These are phyloP conservation scores for Agrypnus murinus DNA, from an alignment of 2,888 invertebrate species.

Conservation along the genomic window DNA sequence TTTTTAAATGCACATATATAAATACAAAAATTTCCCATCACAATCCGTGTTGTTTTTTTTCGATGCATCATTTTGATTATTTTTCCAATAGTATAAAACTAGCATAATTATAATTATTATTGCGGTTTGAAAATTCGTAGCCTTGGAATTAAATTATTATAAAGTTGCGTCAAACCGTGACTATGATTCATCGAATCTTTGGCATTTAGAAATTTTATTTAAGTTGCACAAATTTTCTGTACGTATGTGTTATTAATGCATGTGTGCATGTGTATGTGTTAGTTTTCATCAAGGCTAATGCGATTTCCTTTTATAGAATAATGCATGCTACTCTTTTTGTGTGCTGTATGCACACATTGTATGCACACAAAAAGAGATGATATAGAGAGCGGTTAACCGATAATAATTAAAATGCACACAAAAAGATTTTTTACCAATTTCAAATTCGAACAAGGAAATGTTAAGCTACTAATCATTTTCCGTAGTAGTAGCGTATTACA, in stretches of 20 bases:
- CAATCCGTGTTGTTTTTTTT: too few species aligned
- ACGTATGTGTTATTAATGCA: too few species aligned
- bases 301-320: constrained; percentile 50
- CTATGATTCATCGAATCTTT: constrained; percentile 53
- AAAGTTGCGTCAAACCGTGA: constrained; percentile 52
- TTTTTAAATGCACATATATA: too few species aligned
- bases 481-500: constrained; percentile 25
- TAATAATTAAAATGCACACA: too few species aligned
- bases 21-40: too few species aligned
- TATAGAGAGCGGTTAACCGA: constrained; percentile 19
- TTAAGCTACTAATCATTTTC: constrained; percentile 43
- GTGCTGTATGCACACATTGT: background rate
- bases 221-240: constrained; percentile 48
- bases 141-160: constrained; percentile 53
- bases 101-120: too few species aligned
- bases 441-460: constrained; percentile 49
- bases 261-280: background rate
- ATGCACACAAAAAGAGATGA: too few species aligned
- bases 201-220: constrained; percentile 51
- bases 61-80: constrained; percentile 27
- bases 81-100: constrained; percentile 32
- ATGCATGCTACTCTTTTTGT: constrained; percentile 33
- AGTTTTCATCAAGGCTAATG: constrained; percentile 46
- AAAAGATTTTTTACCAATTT: too few species aligned
- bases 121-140: constrained; percentile 50